Evolutionary conservation across 2,797 vertebrate species (phyloP).

Genomic region (Morelia viridis): DNA sequence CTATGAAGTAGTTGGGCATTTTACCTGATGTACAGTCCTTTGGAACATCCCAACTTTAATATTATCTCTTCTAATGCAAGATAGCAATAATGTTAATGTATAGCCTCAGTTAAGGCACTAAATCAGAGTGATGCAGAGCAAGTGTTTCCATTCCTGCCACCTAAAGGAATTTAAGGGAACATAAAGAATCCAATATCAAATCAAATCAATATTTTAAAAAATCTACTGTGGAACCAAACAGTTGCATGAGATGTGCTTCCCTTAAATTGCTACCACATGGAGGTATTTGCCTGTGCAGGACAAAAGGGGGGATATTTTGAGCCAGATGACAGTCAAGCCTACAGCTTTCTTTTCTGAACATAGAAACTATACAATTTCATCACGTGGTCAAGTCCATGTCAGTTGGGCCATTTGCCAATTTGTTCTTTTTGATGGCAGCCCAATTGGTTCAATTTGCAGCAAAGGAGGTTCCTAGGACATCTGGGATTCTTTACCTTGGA

Average conservation of each 20-base stretch:
- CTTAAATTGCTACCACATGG: not conserved
- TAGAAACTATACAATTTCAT: not conserved
- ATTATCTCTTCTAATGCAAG: not conserved
- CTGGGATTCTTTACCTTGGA: not conserved
- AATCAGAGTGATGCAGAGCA: not conserved
- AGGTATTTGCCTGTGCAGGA: not conserved
- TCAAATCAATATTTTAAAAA: no score
- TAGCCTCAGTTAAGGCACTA: not conserved
- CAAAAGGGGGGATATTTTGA: not conserved
- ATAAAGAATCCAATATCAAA: not conserved
- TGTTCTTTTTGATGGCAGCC: not conserved
- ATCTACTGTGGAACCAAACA: not conserved
- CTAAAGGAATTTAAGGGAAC: not conserved
- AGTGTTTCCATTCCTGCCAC: not conserved
- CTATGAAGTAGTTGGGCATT: not conserved
- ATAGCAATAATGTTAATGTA: not conserved
- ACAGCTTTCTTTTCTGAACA: not conserved
- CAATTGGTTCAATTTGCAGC: not conserved
- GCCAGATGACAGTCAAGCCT: not conserved
- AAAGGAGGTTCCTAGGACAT: not conserved
- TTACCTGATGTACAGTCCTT: not conserved
- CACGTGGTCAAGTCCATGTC: not conserved
- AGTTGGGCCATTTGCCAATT: not conserved
- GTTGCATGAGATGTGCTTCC: not conserved
- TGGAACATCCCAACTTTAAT: not conserved